phyloP scores from a whole-genome alignment of 2,797 vertebrate species.

The Potorous gilbertii region DNA sequence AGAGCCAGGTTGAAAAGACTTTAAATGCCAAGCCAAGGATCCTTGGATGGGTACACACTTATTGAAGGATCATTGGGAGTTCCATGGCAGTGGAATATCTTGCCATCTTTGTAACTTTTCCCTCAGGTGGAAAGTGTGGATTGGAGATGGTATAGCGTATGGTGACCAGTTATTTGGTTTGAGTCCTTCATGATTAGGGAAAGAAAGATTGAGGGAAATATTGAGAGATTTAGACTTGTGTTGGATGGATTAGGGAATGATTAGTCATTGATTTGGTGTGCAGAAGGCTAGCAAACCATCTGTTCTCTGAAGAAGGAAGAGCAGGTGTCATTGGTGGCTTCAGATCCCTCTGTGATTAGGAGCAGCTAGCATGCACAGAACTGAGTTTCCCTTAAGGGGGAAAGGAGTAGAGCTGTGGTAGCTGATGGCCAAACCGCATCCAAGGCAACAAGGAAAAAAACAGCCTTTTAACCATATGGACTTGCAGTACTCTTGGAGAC shows the following conservation, averaged over 20 bases:
- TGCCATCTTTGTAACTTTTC: neutral
- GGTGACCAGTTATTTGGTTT: neutral
- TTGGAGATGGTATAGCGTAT: neutral
- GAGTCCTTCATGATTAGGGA: neutral
- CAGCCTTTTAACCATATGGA: constrained; percentile 42
- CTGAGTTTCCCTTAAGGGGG: constrained; percentile 38
- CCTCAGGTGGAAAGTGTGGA: neutral
- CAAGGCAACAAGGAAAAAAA: constrained; percentile 57
- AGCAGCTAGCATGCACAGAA: constrained; percentile 31
- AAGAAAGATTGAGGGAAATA: neutral
- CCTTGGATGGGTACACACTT: neutral
- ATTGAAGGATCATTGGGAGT: neutral
- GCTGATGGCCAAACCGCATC: constrained; percentile 22
- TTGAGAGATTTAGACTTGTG: neutral
- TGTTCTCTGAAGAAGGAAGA: constrained; percentile 21
- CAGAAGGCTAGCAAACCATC: neutral
- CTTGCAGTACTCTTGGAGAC: constrained; percentile 34
- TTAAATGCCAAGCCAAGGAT: neutral
- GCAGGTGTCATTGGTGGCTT: constrained; percentile 4
- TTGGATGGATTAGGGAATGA: neutral
- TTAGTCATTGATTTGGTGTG: neutral
- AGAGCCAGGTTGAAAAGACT: neutral
- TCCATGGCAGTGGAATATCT: neutral
- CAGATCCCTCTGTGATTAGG: neutral
- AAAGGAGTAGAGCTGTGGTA: neutral